Conservation (phyloP, 2,797 vertebrate genomes). For the Corythornis leucogaster region DNA sequence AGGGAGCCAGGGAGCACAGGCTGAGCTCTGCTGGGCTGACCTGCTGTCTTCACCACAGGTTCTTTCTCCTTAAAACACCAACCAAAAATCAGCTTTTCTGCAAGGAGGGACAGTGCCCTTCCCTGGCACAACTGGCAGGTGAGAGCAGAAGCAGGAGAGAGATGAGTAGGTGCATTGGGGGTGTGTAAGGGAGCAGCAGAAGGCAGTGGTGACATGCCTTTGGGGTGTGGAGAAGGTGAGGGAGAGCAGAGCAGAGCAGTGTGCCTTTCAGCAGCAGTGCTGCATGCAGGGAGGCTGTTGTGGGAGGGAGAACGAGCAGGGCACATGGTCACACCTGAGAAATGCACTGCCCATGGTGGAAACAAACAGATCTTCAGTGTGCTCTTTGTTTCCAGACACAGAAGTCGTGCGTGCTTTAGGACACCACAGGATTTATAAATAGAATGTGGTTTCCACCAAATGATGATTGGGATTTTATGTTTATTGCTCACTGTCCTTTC, state of each 20-base stretch:
- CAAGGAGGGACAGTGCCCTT: neutral
- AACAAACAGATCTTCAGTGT: neutral
- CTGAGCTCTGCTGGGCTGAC: neutral
- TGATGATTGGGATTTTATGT: neutral
- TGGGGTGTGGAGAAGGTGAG: neutral
- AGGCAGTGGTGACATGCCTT: too few species aligned
- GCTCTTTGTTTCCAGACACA: neutral
- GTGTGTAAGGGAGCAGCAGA: too few species aligned
- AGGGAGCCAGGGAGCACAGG: conserved; percentile 14
- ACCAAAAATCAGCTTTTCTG: neutral
- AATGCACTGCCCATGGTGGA: neutral
- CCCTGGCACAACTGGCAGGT: neutral
- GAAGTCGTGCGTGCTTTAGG: neutral
- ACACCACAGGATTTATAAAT: neutral
- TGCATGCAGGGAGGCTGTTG: neutral
- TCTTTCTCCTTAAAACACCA: neutral
- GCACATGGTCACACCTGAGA: neutral
- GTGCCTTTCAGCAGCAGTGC: neutral
- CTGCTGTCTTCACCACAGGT: neutral
- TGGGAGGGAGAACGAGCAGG: neutral
- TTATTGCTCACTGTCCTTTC: neutral
- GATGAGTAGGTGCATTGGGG: neutral
- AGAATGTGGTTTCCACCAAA: neutral
- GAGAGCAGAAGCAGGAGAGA: neutral
- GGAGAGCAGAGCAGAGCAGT: neutral